phyloP scores from a whole-genome alignment of 2,888 invertebrate species.

The Strigamia maritima region DNA sequence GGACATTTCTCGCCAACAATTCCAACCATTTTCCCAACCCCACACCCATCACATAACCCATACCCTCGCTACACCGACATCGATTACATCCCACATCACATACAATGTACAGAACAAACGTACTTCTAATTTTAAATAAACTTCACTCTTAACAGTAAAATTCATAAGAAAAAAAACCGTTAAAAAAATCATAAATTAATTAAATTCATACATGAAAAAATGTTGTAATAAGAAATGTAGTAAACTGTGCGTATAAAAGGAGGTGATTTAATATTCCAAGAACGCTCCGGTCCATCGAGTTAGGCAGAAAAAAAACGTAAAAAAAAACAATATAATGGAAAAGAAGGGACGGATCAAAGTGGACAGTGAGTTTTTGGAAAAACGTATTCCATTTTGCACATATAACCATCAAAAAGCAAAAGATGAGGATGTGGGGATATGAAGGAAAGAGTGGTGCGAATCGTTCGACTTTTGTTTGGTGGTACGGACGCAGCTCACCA shows the following conservation, averaged over 20 bases:
- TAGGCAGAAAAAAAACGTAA: neutral
- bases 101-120: neutral
- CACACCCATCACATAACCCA: neutral
- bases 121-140: neutral
- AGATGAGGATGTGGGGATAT: neutral
- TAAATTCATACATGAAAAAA: neutral
- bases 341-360: neutral
- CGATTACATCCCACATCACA: neutral
- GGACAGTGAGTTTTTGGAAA: neutral
- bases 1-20: slow-evolving; percentile 8
- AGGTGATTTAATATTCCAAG: neutral
- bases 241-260: neutral
- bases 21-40: neutral
- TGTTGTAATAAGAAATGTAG: neutral
- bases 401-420: slow-evolving; percentile 19
- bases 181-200: neutral
- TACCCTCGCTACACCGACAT: neutral
- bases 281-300: neutral
- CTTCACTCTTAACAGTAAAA: neutral
- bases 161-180: too few species aligned
- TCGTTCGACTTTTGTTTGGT: slow-evolving; percentile 23
- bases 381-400: slow-evolving; percentile 18
- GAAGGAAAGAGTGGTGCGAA: slow-evolving; percentile 18
- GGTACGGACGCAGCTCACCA: slow-evolving; percentile 23
- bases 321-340: neutral